A percentile compares a stretch with the other conserved stretches of the same genome.
Evolutionary conservation across 2,113 vertebrate genomes (phyloP).

Genomic region (Anguilla japonica): DNA sequence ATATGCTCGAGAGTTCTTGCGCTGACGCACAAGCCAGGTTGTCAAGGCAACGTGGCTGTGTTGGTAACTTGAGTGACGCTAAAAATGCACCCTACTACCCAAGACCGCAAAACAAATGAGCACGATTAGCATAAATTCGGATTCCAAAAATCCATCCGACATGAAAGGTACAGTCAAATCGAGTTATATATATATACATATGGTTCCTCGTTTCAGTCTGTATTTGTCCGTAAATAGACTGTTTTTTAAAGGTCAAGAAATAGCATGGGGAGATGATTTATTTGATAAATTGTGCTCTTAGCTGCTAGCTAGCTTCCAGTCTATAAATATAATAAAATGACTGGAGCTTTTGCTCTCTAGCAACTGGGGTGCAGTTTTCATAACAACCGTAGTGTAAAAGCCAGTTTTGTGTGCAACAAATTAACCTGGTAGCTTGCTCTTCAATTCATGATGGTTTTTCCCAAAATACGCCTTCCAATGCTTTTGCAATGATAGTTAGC

Average conservation of each 20-base stretch:
- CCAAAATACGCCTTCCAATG: too few species aligned
- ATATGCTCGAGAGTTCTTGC: neutral
- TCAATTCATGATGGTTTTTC: neutral
- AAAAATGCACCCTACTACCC: conserved; percentile 28
- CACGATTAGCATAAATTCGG: conserved; percentile 9
- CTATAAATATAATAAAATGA: neutral
- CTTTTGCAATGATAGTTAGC: too few species aligned
- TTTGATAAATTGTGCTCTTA: neutral
- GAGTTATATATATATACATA: neutral
- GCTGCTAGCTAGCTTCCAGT: neutral
- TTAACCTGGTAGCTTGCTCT: neutral
- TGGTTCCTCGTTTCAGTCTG: neutral
- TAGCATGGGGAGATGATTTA: neutral
- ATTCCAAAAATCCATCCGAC: neutral
- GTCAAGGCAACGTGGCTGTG: conserved; percentile 51
- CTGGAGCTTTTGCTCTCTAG: neutral
- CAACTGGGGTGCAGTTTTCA: neutral
- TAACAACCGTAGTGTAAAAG: neutral
- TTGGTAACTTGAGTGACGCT: conserved; percentile 53
- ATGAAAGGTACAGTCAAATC: conserved; percentile 1
- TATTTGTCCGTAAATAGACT: neutral
- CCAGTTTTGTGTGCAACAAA: neutral
- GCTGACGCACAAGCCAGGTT: conserved; percentile 32
- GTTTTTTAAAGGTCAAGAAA: neutral
- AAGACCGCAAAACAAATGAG: conserved; percentile 16